Percentiles rank a stretch among this genome's conserved stretches.
Conservation (phyloP, 2,888 invertebrate genomes). For the Stenodera caucasica region DNA sequence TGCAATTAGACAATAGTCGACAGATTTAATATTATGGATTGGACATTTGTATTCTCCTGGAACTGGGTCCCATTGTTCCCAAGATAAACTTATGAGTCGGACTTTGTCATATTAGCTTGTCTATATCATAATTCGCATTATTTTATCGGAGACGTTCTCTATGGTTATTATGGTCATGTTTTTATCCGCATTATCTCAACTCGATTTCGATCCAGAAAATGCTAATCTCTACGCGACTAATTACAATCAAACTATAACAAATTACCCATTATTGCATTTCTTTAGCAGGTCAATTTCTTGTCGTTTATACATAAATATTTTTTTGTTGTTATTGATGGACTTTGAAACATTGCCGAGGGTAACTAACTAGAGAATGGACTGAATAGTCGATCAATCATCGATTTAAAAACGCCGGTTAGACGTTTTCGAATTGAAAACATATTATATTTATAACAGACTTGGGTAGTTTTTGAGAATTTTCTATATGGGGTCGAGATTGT, state of each 20-base stretch:
- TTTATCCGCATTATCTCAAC: background rate
- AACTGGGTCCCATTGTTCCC: conserved; percentile 52
- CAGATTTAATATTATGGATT: conserved; percentile 54
- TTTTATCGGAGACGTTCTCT: conserved; percentile 17
- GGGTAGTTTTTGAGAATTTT: conserved; percentile 20
- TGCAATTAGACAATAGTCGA: conserved; percentile 53
- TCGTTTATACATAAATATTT: too few species aligned
- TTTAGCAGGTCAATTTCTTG: background rate
- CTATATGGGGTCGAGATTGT: conserved; percentile 34
- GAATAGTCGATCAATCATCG: conserved; percentile 37
- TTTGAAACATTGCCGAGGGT: too few species aligned
- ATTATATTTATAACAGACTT: conserved; percentile 30
- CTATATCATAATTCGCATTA: conserved; percentile 40
- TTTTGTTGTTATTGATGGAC: background rate
- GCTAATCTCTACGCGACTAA: background rate
- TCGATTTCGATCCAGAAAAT: conserved; percentile 6
- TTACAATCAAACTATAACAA: conserved; percentile 3
- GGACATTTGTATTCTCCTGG: conserved; percentile 51
- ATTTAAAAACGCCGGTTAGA: conserved; percentile 35
- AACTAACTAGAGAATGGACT: conserved; percentile 15
- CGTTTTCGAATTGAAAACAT: conserved; percentile 30
- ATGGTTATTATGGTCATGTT: background rate
- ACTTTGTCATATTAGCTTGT: conserved; percentile 51
- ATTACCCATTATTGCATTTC: conserved; percentile 1
- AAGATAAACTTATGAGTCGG: conserved; percentile 50